Evolutionary conservation across 2,888 invertebrate species (phyloP).

Genomic region (Seira sanloemensis): DNA sequence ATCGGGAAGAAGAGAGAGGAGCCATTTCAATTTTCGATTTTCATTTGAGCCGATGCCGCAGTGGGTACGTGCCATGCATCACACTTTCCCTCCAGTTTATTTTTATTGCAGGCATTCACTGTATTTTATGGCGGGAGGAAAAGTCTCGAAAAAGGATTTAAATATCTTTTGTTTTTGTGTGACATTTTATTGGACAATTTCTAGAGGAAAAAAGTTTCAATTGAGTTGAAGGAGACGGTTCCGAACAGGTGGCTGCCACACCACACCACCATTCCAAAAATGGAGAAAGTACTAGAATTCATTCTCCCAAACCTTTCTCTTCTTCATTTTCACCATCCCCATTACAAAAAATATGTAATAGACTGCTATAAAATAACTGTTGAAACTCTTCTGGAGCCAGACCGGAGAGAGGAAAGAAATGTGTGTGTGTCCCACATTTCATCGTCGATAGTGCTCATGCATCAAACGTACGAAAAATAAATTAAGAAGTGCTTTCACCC

Average conservation of each 20-base stretch:
- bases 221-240: background rate
- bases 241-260: background rate
- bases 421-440: background rate
- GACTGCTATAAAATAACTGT: background rate
- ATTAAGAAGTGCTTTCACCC: background rate
- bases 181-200: background rate
- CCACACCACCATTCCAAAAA: background rate
- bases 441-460: background rate
- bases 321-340: background rate
- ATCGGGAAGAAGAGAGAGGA: background rate
- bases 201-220: background rate
- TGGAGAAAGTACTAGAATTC: background rate
- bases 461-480: background rate
- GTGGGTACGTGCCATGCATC: background rate
- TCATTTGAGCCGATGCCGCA: background rate
- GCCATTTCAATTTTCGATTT: slow-evolving; percentile 27
- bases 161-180: background rate
- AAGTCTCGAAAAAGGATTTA: background rate
- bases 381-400: background rate
- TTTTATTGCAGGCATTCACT: background rate
- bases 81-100: background rate
- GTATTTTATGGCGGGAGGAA: background rate
- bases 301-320: background rate
- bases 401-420: background rate
- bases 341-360: background rate